Base-by-base conservation (phyloP, 2,888 invertebrate species). In the Ditylenchus weischeri region DNA sequence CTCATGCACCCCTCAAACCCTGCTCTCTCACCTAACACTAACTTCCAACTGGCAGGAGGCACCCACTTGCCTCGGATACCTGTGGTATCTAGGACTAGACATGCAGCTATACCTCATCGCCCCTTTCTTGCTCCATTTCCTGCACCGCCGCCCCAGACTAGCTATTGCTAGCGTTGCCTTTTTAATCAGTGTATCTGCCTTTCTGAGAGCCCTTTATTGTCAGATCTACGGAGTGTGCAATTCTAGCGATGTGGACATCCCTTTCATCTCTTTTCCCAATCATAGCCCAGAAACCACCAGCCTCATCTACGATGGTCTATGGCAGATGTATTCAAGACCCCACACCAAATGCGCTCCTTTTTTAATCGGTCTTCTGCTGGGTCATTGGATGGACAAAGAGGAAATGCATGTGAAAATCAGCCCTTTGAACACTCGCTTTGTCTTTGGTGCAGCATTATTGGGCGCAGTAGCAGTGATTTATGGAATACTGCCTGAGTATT, bases 291-390 rank as follows among this genome's bases (percentile, higher is more conserved):
- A 66, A 19, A 66, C 66, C 0, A 57, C 79, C 54, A 54, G 63
- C 35, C 43, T 62, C n/a, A 74, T 78, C 38, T 80, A 81, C 69
- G 75, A 68, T 10, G 79, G 80, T 6, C 68, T 81, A 10, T 79
- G 78, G 79, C 76, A 80, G 59, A 76, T 80, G 72, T 81, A 81
- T 72, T 74, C 75, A 1, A 75, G 80, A 36, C 81, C 81, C 7
- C 74, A 75, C 68, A 81, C 81, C 59, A 81, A 80, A 66, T 78
- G 78, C 65, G 81, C 80, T 10, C 81, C 81, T 13, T 81, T 79
- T 69, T 63, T 81, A 8, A 71, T 81, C 50, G 81, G 81, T 29
- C 64, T 81, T 10, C 68, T 79, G 6, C 62, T 77, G 62, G 81
- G 81, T 49, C 75, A 73, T 64, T 66, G 72, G 19, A 67, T 70